Evolutionary conservation across 2,797 vertebrate genomes (phyloP).

Genomic region (Hypotaenidia philippensis): DNA sequence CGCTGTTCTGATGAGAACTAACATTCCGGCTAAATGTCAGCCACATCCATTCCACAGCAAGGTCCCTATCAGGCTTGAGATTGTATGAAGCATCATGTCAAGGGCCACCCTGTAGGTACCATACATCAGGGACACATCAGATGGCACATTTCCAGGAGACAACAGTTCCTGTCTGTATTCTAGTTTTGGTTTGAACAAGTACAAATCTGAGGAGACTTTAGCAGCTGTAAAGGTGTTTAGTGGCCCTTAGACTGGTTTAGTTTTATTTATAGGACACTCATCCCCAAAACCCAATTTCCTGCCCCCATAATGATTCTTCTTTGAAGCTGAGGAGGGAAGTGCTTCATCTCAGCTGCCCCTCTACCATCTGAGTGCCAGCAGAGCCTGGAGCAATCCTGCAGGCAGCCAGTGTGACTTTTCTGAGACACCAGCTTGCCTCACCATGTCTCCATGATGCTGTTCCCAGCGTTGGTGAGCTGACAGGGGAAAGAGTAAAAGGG

Average conservation of each 20-base stretch:
- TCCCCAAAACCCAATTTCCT: not conserved
- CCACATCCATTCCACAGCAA: not conserved
- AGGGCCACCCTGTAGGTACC: not conserved
- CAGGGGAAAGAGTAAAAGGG: not conserved
- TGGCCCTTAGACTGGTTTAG: not conserved
- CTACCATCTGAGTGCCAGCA: not conserved
- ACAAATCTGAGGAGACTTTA: not conserved
- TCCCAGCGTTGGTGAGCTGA: not conserved
- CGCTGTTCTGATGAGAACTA: not conserved
- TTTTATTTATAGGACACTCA: not conserved
- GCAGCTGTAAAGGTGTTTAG: not conserved
- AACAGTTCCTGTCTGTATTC: not conserved
- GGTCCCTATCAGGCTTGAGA: not conserved
- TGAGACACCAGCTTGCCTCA: not conserved
- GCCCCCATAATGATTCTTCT: not conserved
- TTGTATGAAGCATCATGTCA: not conserved
- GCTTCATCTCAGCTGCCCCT: not conserved
- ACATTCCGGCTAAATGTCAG: constrained; percentile 47
- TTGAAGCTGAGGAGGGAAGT: not conserved
- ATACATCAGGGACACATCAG: not conserved
- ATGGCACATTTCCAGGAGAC: not conserved
- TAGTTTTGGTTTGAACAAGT: not conserved
- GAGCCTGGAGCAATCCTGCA: not conserved
- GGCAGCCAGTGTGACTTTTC: not conserved
- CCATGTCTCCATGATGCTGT: not conserved